Conservation (phyloP, 1,140 invertebrate species). For the Drosophila ananassae region DNA sequence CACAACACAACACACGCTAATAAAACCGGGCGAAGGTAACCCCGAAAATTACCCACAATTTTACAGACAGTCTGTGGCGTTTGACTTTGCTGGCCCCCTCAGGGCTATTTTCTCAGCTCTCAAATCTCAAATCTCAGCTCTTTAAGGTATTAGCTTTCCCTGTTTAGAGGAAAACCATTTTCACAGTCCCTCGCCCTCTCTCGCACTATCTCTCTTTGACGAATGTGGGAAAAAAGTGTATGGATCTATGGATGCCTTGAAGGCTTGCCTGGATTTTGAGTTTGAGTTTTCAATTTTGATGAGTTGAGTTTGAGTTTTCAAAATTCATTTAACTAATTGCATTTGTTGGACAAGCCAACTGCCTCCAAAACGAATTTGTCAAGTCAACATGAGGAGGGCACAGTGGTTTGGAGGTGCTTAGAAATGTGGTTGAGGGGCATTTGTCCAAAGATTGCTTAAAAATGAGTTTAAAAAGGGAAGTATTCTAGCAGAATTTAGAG, state of each 20-base stretch:
- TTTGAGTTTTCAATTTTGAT: slow-evolving; percentile 51
- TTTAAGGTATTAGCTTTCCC: slow-evolving; percentile 12
- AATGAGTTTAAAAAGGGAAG: too few relatives aligned
- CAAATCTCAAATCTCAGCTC: neutral
- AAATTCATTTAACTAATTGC: slow-evolving; percentile 53
- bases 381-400: slow-evolving; percentile 39
- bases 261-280: neutral
- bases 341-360: slow-evolving; percentile 53
- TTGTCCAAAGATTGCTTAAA: neutral
- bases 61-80: slow-evolving; percentile 52
- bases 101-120: slow-evolving; percentile 61
- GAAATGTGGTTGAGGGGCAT: neutral
- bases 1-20: slow-evolving; percentile 47
- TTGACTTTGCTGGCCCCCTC: slow-evolving; percentile 55
- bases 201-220: slow-evolving; percentile 30
- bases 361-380: slow-evolving; percentile 59
- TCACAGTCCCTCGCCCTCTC: neutral
- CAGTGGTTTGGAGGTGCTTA: slow-evolving; percentile 10
- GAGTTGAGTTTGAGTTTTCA: slow-evolving; percentile 1
- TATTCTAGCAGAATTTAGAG: too few relatives aligned
- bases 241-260: neutral
- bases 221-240: slow-evolving; percentile 68
- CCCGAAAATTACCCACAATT: slow-evolving; percentile 70
- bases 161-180: slow-evolving; percentile 2
- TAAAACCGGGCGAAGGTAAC: slow-evolving; percentile 59